Conservation (phyloP, 2,888 invertebrate species). For the Acronicta aceris region DNA sequence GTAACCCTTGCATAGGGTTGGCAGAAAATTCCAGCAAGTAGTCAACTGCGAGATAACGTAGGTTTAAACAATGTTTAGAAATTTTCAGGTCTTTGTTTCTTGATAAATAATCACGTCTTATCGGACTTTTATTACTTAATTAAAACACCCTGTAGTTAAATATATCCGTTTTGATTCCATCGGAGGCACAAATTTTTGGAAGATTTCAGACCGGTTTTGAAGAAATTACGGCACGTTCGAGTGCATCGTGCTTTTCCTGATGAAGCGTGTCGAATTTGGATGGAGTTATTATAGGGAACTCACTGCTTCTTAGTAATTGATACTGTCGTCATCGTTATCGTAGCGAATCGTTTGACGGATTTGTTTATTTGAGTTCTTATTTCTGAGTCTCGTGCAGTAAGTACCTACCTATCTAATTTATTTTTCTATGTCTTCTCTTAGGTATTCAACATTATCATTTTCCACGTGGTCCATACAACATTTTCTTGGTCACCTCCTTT, state of each 20-base stretch:
- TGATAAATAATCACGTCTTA: background rate
- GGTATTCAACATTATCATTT: no score
- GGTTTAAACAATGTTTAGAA: constrained; percentile 16
- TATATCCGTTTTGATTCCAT: background rate
- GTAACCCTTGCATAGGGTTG: constrained; percentile 48
- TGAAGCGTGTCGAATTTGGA: constrained; percentile 16
- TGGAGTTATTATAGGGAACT: constrained; percentile 29
- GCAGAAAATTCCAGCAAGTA: constrained; percentile 31
- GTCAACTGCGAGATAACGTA: constrained; percentile 17
- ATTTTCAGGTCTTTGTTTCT: constrained; percentile 8
- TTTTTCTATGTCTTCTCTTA: no score
- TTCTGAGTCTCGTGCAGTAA: no score
- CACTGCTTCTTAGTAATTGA: constrained; percentile 22
- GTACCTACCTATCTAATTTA: no score
- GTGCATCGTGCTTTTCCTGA: background rate
- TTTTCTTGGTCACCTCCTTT: no score
- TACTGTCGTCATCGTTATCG: constrained; percentile 4
- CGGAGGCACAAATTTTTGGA: no score
- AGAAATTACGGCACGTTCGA: background rate
- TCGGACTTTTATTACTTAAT: background rate
- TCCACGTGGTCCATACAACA: no score
- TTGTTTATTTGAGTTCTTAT: background rate
- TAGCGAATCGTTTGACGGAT: constrained; percentile 5
- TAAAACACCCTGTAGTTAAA: background rate
- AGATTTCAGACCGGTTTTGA: background rate